phyloP scores from a whole-genome alignment of 2,113 vertebrate species.

The Xerus inauris region DNA sequence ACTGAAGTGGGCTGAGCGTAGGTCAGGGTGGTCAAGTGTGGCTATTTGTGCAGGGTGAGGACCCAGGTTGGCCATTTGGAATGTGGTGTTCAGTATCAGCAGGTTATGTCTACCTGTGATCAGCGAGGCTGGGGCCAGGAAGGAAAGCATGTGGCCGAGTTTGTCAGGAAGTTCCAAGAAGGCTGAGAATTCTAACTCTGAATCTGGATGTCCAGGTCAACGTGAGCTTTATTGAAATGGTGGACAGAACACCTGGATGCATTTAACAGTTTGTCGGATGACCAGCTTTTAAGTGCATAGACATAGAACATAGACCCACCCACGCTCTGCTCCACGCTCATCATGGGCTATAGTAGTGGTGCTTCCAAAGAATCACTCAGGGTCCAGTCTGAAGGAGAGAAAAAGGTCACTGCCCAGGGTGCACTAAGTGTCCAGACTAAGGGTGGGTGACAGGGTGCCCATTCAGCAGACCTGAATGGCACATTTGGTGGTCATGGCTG shows the following conservation, averaged over 20 bases:
- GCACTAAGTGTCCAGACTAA: background rate
- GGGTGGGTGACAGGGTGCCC: background rate
- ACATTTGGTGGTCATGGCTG: fast-evolving
- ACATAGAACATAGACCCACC: background rate
- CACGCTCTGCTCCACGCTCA: background rate
- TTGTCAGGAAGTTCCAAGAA: background rate
- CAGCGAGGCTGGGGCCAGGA: fast-evolving
- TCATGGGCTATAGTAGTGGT: background rate
- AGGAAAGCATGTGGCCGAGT: fast-evolving
- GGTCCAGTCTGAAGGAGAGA: fast-evolving
- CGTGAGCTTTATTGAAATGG: fast-evolving
- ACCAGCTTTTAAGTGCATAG: background rate
- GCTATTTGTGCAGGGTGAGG: background rate
- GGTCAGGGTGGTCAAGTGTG: too few relatives aligned
- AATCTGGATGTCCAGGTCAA: background rate
- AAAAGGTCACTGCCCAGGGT: fast-evolving
- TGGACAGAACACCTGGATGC: fast-evolving
- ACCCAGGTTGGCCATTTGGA: too few relatives aligned
- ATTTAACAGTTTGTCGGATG: background rate
- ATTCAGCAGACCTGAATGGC: background rate
- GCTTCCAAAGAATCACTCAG: too few relatives aligned
- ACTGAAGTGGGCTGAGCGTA: too few relatives aligned
- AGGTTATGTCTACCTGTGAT: fast-evolving
- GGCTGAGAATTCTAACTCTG: background rate
- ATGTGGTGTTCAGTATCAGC: fast-evolving